Percentiles rank a stretch among this genome's conserved stretches.
phyloP scores from a whole-genome alignment of 2,797 vertebrate species.

The Rallus crepitans region DNA sequence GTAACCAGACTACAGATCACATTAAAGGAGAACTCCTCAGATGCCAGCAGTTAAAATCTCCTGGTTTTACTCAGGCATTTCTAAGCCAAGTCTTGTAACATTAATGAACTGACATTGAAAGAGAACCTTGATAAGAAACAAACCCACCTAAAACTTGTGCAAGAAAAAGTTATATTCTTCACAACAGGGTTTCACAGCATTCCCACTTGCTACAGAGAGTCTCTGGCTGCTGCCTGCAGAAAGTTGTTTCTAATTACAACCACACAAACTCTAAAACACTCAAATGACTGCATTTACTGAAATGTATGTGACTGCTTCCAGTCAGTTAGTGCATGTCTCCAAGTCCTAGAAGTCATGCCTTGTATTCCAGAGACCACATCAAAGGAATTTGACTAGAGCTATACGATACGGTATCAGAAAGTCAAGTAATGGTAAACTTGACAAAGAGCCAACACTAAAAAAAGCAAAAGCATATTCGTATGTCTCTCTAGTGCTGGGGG shows the following conservation, averaged over 20 bases:
- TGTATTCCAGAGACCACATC: background rate
- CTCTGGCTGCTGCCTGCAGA: background rate
- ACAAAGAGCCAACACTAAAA: slow-evolving; percentile 14
- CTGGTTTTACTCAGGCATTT: background rate
- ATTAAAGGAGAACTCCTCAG: background rate
- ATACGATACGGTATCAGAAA: background rate
- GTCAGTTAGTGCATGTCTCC: accelerated
- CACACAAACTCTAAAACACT: background rate
- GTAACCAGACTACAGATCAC: background rate
- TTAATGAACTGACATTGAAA: background rate
- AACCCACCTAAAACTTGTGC: background rate
- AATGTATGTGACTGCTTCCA: background rate
- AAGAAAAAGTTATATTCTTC: background rate
- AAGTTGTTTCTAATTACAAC: background rate
- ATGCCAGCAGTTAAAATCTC: background rate
- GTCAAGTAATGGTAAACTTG: slow-evolving; percentile 23
- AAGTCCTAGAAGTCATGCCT: background rate
- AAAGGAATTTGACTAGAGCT: background rate
- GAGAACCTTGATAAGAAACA: background rate
- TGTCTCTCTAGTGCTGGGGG: background rate
- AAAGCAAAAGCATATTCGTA: background rate
- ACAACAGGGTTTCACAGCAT: background rate
- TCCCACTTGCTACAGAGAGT: background rate
- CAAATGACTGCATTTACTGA: background rate
- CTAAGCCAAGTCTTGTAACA: background rate